A percentile compares a stretch with the other conserved stretches of the same genome.
phyloP scores from a whole-genome alignment of 92 coral and sea anemone species.

The Bergia puertoricense region DNA sequence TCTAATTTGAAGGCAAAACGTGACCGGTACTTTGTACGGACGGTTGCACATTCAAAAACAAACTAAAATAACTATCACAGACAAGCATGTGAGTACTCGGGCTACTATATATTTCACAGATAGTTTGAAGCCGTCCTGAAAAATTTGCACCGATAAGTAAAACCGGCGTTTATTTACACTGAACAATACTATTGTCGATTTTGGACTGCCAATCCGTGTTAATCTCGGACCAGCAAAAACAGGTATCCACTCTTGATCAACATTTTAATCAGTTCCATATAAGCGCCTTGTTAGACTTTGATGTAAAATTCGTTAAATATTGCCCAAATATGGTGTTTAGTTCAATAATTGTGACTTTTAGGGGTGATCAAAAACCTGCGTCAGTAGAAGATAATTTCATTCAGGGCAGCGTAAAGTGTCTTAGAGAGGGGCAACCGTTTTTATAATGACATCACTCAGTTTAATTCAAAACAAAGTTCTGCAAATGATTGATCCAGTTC shows the following conservation, averaged over 20 bases:
- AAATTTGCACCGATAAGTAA: background rate
- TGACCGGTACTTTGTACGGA: conserved; percentile 9
- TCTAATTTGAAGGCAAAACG: background rate
- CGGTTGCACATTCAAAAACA: conserved; percentile 13
- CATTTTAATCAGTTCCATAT: background rate
- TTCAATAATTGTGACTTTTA: background rate
- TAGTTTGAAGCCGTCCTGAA: background rate
- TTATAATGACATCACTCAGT: conserved; percentile 4
- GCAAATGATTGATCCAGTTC: background rate
- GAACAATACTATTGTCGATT: background rate
- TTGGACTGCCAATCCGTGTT: background rate
- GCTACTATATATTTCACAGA: background rate
- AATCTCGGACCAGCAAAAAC: background rate
- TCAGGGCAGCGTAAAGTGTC: background rate
- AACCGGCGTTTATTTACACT: background rate
- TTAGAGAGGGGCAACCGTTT: background rate
- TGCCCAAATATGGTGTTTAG: background rate
- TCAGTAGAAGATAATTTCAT: background rate
- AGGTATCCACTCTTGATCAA: background rate
- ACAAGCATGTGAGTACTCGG: background rate
- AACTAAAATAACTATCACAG: background rate
- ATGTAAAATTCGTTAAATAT: background rate
- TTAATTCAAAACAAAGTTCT: conserved; percentile 9
- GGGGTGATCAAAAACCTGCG: background rate
- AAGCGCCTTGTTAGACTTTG: background rate